phyloP scores from a whole-genome alignment of 2,888 invertebrate species.

The Drosophila trichaetosa region DNA sequence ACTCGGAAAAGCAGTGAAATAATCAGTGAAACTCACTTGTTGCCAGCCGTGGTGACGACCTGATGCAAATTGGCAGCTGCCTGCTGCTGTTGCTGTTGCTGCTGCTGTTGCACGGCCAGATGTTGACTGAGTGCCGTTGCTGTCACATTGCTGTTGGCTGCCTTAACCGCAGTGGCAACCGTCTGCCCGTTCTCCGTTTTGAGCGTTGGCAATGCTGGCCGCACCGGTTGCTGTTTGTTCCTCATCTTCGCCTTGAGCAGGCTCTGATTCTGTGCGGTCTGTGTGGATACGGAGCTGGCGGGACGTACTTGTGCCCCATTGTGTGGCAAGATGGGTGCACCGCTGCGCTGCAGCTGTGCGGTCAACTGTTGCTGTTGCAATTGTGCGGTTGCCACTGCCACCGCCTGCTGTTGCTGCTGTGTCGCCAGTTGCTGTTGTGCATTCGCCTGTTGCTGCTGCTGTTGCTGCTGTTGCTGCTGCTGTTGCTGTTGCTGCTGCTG shows the following conservation, averaged over 20 bases:
- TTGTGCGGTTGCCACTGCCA: conserved; percentile 53
- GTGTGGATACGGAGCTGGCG: conserved; percentile 93
- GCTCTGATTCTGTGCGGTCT: conserved; percentile 87
- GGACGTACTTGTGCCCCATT: conserved; percentile 88
- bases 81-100: conserved; percentile 36
- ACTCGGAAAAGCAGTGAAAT: background rate
- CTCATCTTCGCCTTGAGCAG: conserved; percentile 86
- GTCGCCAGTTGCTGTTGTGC: conserved; percentile 59
- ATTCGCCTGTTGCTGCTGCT: conserved; percentile 63
- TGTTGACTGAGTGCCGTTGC: conserved; percentile 72
- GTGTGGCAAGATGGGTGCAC: conserved; percentile 87
- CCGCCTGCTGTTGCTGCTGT: conserved; percentile 72
- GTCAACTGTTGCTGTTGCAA: conserved; percentile 66
- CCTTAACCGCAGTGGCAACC: conserved; percentile 86
- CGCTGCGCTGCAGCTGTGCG: conserved; percentile 71
- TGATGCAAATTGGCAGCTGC: conserved; percentile 85
- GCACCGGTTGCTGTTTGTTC: conserved; percentile 89
- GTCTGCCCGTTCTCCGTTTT: conserved; percentile 88
- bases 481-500: conserved; percentile 54
- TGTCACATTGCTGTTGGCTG: conserved; percentile 72
- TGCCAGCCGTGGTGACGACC: conserved; percentile 85
- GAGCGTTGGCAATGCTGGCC: conserved; percentile 89
- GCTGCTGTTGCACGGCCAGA: conserved; percentile 67
- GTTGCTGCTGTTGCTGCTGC: conserved; percentile 58
- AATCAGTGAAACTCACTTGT: conserved; percentile 85